Percentiles rank a stretch among this genome's conserved stretches.
These are phyloP conservation scores for Hydrocynus forskahlii DNA, from an alignment of 2,797 vertebrate species.

Conservation along the genomic window DNA sequence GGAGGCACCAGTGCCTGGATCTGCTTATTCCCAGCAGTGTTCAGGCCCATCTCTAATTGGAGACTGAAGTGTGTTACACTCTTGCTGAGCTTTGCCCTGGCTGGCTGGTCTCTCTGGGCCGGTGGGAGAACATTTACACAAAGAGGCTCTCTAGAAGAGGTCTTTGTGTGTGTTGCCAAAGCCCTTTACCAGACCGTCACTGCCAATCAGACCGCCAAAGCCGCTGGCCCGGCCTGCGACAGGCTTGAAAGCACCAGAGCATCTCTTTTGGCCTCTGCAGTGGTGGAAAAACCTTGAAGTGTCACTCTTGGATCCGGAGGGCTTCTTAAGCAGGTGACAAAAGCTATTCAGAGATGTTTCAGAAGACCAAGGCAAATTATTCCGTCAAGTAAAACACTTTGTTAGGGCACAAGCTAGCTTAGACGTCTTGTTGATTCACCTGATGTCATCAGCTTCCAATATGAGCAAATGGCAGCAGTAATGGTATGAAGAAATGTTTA, in stretches of 20 bases:
- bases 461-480: background rate
- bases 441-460: background rate
- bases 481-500: background rate
- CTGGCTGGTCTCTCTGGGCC: conserved; percentile 39
- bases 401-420: background rate
- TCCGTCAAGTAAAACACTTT: conserved; percentile 12
- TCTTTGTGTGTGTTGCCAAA: conserved; percentile 51
- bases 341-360: conserved; percentile 31
- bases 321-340: conserved; percentile 35
- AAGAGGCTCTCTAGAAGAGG: conserved; percentile 45
- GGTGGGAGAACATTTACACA: conserved; percentile 46
- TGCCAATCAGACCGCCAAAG: conserved; percentile 57
- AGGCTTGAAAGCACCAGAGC: conserved; percentile 46
- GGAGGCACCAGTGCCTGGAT: background rate
- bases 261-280: conserved; percentile 29
- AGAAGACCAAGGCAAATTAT: conserved; percentile 36
- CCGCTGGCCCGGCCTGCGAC: conserved; percentile 27
- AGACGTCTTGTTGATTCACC: background rate
- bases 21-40: conserved; percentile 35
- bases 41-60: conserved; percentile 52
- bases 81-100: conserved; percentile 38
- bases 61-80: conserved; percentile 44
- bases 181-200: conserved; percentile 55
- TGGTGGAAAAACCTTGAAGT: conserved; percentile 15
- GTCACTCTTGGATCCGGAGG: conserved; percentile 15